Evolutionary conservation across 2,797 vertebrate species (phyloP).

Genomic region (Balearica regulorum): DNA sequence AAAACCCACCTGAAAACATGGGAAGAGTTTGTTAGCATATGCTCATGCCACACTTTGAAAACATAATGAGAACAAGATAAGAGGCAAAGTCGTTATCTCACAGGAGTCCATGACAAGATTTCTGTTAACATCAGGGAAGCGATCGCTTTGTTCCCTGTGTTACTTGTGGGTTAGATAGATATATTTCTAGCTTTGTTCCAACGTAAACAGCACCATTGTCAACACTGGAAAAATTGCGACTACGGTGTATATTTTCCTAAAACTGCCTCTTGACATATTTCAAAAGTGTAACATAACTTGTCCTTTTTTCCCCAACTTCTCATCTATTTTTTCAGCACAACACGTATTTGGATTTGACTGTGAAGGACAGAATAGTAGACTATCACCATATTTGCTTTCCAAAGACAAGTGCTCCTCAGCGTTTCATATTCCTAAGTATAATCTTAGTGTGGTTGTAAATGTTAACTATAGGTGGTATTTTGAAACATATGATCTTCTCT

Average conservation of each 20-base stretch:
- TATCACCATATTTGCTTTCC: neutral
- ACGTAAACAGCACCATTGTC: neutral
- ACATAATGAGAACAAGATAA: neutral
- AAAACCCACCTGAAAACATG: neutral
- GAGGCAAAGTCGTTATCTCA: neutral
- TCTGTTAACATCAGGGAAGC: neutral
- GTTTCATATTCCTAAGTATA: neutral
- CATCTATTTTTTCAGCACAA: neutral
- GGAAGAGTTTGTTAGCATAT: neutral
- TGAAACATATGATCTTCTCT: constrained; percentile 40
- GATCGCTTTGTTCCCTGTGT: neutral
- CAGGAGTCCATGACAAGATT: neutral
- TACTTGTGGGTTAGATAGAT: neutral
- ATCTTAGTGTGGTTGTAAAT: neutral
- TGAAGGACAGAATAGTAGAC: neutral
- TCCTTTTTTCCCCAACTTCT: neutral
- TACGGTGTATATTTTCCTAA: neutral
- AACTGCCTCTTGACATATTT: neutral
- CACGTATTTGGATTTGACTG: neutral
- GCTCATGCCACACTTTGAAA: neutral
- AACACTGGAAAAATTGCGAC: neutral
- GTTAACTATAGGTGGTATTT: neutral
- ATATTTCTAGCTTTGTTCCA: neutral
- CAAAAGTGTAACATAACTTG: neutral
- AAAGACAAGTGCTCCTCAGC: neutral